Evolutionary conservation across 1,140 invertebrate genomes (phyloP), one percentile per base, ranked within the genome.

Genomic region (Acyrthosiphon pisum): DNA sequence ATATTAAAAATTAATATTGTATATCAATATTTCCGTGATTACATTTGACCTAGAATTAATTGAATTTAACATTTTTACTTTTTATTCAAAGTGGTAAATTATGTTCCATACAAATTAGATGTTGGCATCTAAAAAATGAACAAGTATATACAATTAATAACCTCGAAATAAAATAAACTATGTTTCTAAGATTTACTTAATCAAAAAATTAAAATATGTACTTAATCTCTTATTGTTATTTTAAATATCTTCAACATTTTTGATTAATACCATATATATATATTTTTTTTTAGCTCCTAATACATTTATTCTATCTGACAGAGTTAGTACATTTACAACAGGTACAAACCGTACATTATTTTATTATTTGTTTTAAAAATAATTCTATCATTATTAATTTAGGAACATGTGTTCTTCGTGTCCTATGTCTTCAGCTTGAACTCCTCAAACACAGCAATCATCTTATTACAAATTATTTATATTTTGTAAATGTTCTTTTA

Each of bases 231-330:
- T 44, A 30, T 41, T 26, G 23, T n/a, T n/a, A n/a, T n/a, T n/a
- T 84, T 41, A 44, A 84, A 44, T 26, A 84, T n/a, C 11, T 7
- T 23, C 22, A 8, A 11, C 8, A 44, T 44, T 84, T 84, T 30
- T 84, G 2, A 26, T 41, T 84, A 30, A 41, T 41, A 84, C 2
- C 18, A 50, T n/a, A 2, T 76, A n/a, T n/a, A 48, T 37, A 48
- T 48, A n/a, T 76, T 41, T 37, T 41, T 93, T 86, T 93, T 56
- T 35, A 93, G 91, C 20, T 41, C 4, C 46, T 44, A 93, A 93
- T 56, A 86, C 91, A 84, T 93, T 93, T 93, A 93, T 93, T 93
- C 84, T 93, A 93, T 93, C 91, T n/a, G 91, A 93, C 37, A 84
- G 81, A 30, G 35, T 93, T 53, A 56, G 91, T 53, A 93, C 91